phyloP scores from a whole-genome alignment of 2,113 vertebrate species.

The Junco hyemalis region DNA sequence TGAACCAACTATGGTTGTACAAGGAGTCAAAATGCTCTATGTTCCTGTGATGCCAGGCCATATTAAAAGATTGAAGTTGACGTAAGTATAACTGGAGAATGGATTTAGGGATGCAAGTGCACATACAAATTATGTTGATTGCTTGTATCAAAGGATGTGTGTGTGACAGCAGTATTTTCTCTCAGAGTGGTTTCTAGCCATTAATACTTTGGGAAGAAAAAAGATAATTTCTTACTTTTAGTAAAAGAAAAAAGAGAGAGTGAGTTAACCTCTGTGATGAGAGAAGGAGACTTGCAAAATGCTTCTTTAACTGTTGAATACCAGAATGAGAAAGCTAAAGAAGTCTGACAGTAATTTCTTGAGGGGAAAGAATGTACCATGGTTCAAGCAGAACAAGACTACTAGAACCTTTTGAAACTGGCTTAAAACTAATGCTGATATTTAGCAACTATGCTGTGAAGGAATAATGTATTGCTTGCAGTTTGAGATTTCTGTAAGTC shows the following conservation, averaged over 20 bases:
- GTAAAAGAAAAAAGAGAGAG: not conserved
- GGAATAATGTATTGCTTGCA: not conserved
- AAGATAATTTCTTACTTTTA: not conserved
- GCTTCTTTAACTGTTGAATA: not conserved
- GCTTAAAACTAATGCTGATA: not conserved
- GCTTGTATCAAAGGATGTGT: not conserved
- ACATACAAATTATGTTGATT: not conserved
- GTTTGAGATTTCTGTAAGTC: not conserved
- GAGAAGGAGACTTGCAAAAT: not conserved
- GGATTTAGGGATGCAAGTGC: not conserved
- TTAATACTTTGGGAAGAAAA: not conserved
- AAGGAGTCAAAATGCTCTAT: conserved; percentile 98
- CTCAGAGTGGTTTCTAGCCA: not conserved
- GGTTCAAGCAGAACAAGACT: not conserved
- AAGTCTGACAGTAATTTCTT: not conserved
- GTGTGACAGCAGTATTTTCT: not conserved
- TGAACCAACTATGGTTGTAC: conserved; percentile 96
- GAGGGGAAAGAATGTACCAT: not conserved
- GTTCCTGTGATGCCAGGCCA: conserved; percentile 98
- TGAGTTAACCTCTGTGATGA: not conserved
- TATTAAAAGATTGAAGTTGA: conserved; percentile 93
- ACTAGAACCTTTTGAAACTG: not conserved
- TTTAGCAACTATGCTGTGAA: not conserved
- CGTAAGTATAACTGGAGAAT: conserved; percentile 78
- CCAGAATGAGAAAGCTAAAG: not conserved